Percentiles rank a stretch among this genome's conserved stretches.
Conservation (phyloP, 2,113 vertebrate species). For the Tachycineta bicolor region DNA sequence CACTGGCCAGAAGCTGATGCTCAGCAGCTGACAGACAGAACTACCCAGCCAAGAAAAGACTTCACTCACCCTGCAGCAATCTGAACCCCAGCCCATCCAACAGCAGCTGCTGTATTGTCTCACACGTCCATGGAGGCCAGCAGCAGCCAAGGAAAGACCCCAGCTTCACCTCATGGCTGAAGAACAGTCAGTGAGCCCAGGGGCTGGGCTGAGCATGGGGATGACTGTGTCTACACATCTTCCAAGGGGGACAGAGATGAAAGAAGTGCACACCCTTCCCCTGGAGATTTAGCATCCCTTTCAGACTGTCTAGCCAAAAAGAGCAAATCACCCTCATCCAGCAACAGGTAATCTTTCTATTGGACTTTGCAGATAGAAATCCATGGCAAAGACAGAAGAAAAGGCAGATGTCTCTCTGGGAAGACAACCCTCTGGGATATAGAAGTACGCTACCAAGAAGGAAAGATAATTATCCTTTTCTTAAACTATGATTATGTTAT, state of each 20-base stretch:
- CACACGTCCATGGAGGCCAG: accelerated
- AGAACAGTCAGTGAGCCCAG: not conserved
- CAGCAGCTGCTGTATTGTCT: not conserved
- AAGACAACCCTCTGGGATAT: not conserved
- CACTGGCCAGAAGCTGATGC: not conserved
- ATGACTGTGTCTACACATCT: not conserved
- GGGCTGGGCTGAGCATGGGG: accelerated
- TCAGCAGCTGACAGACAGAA: not conserved
- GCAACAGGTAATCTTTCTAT: not conserved
- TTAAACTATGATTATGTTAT: not conserved
- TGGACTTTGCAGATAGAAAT: not conserved
- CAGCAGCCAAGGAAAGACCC: not conserved
- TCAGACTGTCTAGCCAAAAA: not conserved
- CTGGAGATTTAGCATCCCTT: not conserved
- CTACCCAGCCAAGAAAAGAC: not conserved
- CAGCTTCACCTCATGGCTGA: not conserved
- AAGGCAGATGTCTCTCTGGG: not conserved
- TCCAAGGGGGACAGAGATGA: not conserved
- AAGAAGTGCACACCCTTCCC: not conserved
- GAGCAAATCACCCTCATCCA: not conserved
- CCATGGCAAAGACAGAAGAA: not conserved
- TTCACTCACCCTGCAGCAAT: not conserved
- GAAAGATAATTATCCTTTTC: not conserved
- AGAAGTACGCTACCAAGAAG: not conserved
- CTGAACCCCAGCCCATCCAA: not conserved